Conservation (phyloP, 30 jellyfish, hydroid and myxozoan genomes). For the Pseudorhiza aurosa region DNA sequence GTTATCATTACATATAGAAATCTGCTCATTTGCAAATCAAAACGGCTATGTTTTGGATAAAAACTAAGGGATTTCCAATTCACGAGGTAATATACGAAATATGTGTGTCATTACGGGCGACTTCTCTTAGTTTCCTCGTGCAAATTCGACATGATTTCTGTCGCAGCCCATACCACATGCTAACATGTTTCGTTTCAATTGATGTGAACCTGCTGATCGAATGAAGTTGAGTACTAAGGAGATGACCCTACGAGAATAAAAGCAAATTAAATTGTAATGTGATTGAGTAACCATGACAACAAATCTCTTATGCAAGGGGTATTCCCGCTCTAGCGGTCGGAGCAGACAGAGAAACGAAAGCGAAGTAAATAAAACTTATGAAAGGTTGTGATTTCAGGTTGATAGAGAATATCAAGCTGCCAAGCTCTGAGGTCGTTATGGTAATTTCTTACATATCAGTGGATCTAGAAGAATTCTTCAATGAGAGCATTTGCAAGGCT, state of each 20-base stretch:
- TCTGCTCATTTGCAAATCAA: conserved; percentile 19
- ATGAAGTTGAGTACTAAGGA: conserved; percentile 8
- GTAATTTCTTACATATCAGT: too few species aligned
- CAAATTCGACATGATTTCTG: background rate
- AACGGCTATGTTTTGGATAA: background rate
- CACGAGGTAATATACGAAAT: background rate
- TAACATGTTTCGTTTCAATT: conserved; percentile 30
- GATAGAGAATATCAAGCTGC: too few species aligned
- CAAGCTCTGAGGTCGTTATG: too few species aligned
- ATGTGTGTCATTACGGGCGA: background rate
- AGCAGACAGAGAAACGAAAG: too few species aligned
- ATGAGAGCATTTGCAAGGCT: too few species aligned
- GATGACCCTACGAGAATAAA: conserved; percentile 26
- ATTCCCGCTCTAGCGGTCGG: background rate
- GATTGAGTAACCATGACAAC: conserved; percentile 11
- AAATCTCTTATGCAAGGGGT: background rate
- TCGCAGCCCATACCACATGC: conserved; percentile 17
- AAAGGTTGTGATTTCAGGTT: too few species aligned
- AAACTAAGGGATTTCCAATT: background rate
- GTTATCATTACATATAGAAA: background rate
- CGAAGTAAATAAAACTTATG: too few species aligned
- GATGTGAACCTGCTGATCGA: conserved; percentile 53
- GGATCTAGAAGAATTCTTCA: too few species aligned
- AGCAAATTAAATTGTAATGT: conserved; percentile 42
- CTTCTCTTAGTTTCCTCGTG: background rate